These are phyloP conservation scores for Anaspis maculata DNA, from an alignment of 2,888 invertebrate species.

Conservation along the genomic window DNA sequence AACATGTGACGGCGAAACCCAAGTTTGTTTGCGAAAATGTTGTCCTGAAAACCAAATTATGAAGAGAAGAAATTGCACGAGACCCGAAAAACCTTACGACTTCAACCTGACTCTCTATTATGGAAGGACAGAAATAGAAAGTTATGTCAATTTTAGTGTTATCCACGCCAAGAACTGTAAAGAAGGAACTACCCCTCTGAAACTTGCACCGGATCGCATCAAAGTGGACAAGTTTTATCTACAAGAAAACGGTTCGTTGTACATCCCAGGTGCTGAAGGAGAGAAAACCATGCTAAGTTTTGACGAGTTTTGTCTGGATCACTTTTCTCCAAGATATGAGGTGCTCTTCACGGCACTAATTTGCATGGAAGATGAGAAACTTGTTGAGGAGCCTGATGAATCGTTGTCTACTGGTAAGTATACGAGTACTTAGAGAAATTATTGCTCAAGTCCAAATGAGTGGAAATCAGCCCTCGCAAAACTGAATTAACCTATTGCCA, in stretches of 20 bases:
- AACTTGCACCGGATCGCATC: slow-evolving; percentile 9
- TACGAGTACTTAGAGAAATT: too few species aligned
- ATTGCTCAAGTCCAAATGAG: too few species aligned
- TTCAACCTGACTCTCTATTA: slow-evolving; percentile 15
- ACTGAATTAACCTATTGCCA: too few species aligned
- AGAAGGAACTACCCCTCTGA: slow-evolving; percentile 1
- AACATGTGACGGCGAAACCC: slow-evolving; percentile 4
- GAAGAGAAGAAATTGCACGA: slow-evolving; percentile 11
- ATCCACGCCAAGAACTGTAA: slow-evolving; percentile 14
- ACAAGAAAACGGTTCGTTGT: slow-evolving; percentile 18
- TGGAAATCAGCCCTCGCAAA: too few species aligned
- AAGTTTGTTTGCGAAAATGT: slow-evolving; percentile 19
- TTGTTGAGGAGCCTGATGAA: too few species aligned
- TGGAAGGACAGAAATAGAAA: too few species aligned
- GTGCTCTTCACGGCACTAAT: too few species aligned
- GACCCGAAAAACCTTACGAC: slow-evolving; percentile 4
- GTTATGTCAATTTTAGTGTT: slow-evolving; percentile 15
- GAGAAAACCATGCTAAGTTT: too few species aligned
- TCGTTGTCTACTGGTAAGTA: too few species aligned
- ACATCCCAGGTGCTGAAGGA: slow-evolving; percentile 13
- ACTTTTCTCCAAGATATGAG: too few species aligned
- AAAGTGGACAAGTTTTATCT: slow-evolving; percentile 14
- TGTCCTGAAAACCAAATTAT: slow-evolving; percentile 18
- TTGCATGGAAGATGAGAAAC: too few species aligned
- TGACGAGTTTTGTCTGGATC: too few species aligned